These are phyloP conservation scores for Antechinus stuartii DNA, from an alignment of 2,113 vertebrate genomes.

Conservation along the genomic window DNA sequence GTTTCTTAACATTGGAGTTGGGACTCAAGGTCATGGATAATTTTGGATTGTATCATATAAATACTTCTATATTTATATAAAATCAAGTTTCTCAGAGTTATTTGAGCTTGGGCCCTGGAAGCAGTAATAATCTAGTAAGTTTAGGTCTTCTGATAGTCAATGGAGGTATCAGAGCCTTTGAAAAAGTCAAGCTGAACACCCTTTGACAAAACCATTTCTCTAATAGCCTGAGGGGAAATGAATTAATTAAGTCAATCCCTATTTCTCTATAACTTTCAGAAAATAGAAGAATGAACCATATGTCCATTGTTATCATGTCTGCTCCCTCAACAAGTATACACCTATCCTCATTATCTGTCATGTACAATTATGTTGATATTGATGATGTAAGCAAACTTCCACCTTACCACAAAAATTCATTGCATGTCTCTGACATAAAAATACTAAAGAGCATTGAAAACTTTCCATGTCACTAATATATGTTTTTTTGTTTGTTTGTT, in stretches of 20 bases:
- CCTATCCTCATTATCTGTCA: not conserved
- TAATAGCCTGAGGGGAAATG: not conserved
- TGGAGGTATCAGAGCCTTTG: not conserved
- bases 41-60: not conserved
- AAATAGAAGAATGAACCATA: not conserved
- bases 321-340: not conserved
- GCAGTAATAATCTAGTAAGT: not conserved
- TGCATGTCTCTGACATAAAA: slow-evolving; percentile 28
- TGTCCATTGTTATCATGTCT: not conserved
- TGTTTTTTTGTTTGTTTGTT: slow-evolving; percentile 40
- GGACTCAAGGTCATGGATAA: not conserved
- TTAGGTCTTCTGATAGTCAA: not conserved
- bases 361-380: not conserved
- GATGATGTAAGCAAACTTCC: not conserved
- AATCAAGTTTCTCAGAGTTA: not conserved
- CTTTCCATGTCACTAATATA: slow-evolving; percentile 12
- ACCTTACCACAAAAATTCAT: slow-evolving; percentile 10
- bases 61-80: not conserved
- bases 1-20: not conserved
- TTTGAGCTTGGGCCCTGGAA: not conserved
- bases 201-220: not conserved
- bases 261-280: not conserved
- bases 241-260: not conserved
- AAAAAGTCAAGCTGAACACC: not conserved
- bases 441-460: not conserved